phyloP scores from a whole-genome alignment of 2,888 invertebrate species.

The Chironomus tentans region DNA sequence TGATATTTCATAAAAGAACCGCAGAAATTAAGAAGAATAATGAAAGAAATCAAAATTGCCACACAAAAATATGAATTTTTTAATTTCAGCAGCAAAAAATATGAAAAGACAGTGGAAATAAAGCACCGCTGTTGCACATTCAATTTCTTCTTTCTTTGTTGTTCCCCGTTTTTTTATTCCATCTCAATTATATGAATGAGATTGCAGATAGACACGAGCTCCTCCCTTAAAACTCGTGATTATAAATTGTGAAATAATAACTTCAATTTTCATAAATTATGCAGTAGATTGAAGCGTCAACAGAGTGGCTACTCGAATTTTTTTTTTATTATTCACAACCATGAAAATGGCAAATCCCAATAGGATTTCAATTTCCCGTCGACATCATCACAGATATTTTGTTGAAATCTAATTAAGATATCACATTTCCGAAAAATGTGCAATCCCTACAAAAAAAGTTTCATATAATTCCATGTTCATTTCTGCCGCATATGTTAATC shows the following conservation, averaged over 20 bases:
- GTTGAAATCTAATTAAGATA: constrained; percentile 7
- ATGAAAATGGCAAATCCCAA: neutral
- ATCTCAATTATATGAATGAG: too few relatives aligned
- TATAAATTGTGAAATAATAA: constrained; percentile 18
- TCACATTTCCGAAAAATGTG: neutral
- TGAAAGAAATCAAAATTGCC: too few relatives aligned
- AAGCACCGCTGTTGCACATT: too few relatives aligned
- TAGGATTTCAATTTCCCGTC: neutral
- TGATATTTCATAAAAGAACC: too few relatives aligned
- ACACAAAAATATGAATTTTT: too few relatives aligned
- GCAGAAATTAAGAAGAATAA: too few relatives aligned
- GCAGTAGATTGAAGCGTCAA: neutral
- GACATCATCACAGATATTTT: neutral
- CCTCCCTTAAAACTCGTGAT: neutral
- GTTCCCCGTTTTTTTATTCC: too few relatives aligned
- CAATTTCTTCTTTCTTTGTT: too few relatives aligned
- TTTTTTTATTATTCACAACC: too few relatives aligned
- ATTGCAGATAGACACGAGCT: too few relatives aligned
- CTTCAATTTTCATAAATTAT: constrained; percentile 2
- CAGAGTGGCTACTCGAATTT: neutral
- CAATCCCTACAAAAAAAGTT: neutral
- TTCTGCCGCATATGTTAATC: neutral
- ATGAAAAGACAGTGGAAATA: too few relatives aligned
- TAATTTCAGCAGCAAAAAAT: too few relatives aligned
- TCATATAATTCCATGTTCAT: neutral